Evolutionary conservation across 2,113 vertebrate species (phyloP), one percentile per base, ranked within the genome.

Genomic region (Cyanistes caeruleus): DNA sequence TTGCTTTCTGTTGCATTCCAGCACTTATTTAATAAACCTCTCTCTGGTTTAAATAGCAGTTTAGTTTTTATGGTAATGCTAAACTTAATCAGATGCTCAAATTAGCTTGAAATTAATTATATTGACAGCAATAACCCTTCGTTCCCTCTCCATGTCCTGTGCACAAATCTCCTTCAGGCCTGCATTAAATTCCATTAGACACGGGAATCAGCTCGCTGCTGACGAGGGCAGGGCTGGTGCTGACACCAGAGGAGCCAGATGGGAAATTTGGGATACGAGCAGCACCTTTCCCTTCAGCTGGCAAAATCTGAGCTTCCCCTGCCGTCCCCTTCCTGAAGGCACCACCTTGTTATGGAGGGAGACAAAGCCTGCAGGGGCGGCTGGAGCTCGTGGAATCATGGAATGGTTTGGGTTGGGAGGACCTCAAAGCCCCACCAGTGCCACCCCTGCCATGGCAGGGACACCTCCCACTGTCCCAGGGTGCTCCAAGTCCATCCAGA

Each of bases 81-180:
- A 72, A 95, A 92, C 87, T 95, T 93, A 93, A 97, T 97, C 97
- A 96, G 96, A 90, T 89, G 93, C 80, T 96, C 87, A 87, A 92
- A 96, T 93, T 94, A 90, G 93, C 96, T 95, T 94, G 94, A 94
- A 96, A 95, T 95, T 95, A 96, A 93, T 96, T 89, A 81, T 81
- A 95, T 89, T 83, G 84, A 92, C 88, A 83, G 90, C 90, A 88
- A 73, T 88, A 86, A 95, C 81, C 83, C 88, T 41, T 22, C 7
- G 64, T 41, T 94, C 68, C 80, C 67, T 90, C 84, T 92, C 74
- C 59, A 4, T 0, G 8, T 67, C 79, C 69, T 43, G 75, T 4
- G 24, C 64, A 35, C 27, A 15, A 68, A 31, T 82, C 81, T 90
- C 92, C 92, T 91, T 51, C 76, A 64, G 67, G 94, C 37, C 75